Conservation (phyloP, 2,113 vertebrate genomes). For the Phoenicopterus ruber region DNA sequence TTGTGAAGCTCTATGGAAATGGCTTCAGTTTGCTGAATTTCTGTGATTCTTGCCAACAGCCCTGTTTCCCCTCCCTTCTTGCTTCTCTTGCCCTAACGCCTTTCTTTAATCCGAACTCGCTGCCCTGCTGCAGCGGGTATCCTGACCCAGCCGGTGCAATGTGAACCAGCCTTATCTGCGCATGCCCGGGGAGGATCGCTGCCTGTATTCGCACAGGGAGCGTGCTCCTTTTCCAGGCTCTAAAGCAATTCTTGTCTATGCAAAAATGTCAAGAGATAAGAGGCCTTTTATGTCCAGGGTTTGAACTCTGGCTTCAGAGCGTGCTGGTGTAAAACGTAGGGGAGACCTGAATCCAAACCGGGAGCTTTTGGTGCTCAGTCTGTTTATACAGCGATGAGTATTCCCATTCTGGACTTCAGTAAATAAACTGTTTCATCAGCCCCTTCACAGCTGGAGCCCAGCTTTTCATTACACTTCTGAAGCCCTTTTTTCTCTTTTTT, state of each 20-base stretch:
- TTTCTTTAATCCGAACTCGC: not conserved
- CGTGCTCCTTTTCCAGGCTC: not conserved
- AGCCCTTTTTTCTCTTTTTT: accelerated
- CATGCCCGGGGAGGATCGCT: not conserved
- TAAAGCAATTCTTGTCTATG: not conserved
- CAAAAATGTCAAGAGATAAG: not conserved
- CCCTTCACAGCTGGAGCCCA: not conserved
- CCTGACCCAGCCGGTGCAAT: not conserved
- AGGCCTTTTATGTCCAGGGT: not conserved
- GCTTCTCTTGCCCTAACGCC: not conserved
- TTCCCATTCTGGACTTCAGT: not conserved
- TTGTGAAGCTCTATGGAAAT: not conserved
- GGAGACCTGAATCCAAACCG: not conserved
- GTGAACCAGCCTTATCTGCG: not conserved
- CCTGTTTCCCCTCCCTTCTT: not conserved
- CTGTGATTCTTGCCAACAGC: not conserved
- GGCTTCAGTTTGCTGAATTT: not conserved
- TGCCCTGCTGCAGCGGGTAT: not conserved
- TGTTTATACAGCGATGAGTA: not conserved
- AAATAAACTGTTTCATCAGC: not conserved
- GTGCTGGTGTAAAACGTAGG: accelerated
- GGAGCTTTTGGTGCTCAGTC: not conserved
- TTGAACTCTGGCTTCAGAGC: not conserved
- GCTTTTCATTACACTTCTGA: not conserved
- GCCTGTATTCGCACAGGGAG: not conserved